These are phyloP conservation scores for Lepisosteus osseus DNA, from an alignment of 2,113 vertebrate species.

Conservation along the genomic window DNA sequence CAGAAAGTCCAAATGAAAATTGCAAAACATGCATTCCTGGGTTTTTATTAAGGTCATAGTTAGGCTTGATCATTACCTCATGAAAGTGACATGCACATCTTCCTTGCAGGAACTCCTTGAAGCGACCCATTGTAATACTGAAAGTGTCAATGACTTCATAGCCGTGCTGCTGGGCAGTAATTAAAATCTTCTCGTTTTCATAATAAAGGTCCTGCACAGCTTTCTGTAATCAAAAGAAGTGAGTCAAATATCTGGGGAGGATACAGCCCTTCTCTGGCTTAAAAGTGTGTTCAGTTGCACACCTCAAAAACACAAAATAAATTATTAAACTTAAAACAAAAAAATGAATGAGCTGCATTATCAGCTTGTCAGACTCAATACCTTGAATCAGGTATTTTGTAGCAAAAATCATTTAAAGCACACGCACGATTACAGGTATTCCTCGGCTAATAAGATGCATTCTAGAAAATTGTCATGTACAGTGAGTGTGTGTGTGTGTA, in stretches of 20 bases:
- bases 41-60: background rate
- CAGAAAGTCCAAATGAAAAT: background rate
- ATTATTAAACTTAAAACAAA: no score
- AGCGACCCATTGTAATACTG: slow-evolving; percentile 85
- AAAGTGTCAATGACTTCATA: slow-evolving; percentile 89
- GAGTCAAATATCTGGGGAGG: background rate
- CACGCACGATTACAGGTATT: no score
- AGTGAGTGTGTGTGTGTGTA: no score
- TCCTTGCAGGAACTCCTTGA: slow-evolving; percentile 92
- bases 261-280: no score
- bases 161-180: slow-evolving; percentile 72
- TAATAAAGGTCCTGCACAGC: slow-evolving; percentile 77
- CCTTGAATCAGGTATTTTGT: no score
- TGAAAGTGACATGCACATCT: slow-evolving; percentile 93
- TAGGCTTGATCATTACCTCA: slow-evolving; percentile 56
- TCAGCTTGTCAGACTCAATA: no score
- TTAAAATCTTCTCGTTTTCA: slow-evolving; percentile 76
- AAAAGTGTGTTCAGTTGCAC: no score
- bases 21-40: background rate
- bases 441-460: no score
- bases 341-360: no score
- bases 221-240: slow-evolving; percentile 56
- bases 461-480: no score
- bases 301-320: no score
- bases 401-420: no score